Evolutionary conservation across 1,140 invertebrate species (phyloP).

Genomic region (Drosophila neocordata): DNA sequence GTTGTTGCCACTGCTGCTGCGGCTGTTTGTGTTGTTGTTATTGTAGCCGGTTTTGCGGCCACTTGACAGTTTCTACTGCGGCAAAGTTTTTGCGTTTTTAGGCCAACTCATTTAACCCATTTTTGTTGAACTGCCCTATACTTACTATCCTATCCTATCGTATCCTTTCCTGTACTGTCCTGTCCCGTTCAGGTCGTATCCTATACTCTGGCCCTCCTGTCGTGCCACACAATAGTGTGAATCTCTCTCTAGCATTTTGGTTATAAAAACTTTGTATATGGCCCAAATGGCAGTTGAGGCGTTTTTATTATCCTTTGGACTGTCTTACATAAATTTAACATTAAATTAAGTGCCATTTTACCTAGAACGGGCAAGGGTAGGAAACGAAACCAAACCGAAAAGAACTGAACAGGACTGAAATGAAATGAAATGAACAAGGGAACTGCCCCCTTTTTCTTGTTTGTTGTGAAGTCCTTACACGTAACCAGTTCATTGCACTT

Average conservation of each 20-base stretch:
- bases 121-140: conserved; percentile 22
- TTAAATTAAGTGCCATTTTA: conserved; percentile 75
- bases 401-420: neutral
- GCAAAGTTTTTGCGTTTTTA: conserved; percentile 71
- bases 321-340: conserved; percentile 77
- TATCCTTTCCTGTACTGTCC: neutral
- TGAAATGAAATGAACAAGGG: too few relatives aligned
- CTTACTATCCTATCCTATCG: conserved; percentile 16
- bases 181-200: neutral
- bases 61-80: conserved; percentile 65
- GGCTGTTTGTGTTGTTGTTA: neutral
- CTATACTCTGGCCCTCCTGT: neutral
- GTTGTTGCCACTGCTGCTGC: conserved; percentile 13
- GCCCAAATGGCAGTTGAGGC: conserved; percentile 48
- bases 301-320: conserved; percentile 68
- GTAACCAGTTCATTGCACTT: conserved; percentile 74
- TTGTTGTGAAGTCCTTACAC: conserved; percentile 15
- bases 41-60: conserved; percentile 14
- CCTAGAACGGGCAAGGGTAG: conserved; percentile 44
- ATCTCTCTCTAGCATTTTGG: conserved; percentile 32
- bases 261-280: conserved; percentile 43
- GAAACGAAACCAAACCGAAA: conserved; percentile 30
- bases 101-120: conserved; percentile 74
- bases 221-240: conserved; percentile 43
- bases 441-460: neutral